Evolutionary conservation across 37 sponge, comb jelly and placozoan species (phyloP).

Genomic region (Diacarnus erythraeanus): DNA sequence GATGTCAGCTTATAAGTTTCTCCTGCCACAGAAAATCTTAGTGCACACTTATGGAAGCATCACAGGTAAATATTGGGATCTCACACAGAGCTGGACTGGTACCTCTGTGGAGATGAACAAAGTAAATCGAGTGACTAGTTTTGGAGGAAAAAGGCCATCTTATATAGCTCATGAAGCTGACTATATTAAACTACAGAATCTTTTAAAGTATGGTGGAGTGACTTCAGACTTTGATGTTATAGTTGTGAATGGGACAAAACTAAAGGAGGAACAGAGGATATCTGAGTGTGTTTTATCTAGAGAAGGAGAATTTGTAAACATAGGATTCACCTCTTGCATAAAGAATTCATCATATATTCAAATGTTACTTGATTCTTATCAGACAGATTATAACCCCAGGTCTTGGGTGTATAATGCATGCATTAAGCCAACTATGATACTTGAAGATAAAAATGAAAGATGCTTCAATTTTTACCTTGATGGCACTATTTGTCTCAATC

Average conservation of each 20-base stretch:
- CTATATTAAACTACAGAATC: neutral
- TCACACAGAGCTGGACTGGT: neutral
- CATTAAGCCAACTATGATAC: neutral
- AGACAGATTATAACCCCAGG: neutral
- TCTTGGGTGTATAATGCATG: neutral
- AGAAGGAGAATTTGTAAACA: conserved; percentile 6
- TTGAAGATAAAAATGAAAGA: neutral
- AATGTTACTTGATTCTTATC: neutral
- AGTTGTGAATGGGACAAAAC: neutral
- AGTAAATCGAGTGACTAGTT: neutral
- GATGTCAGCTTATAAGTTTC: conserved; percentile 29
- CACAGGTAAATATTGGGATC: conserved; percentile 10
- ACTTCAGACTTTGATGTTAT: conserved; percentile 16
- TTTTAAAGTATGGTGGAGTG: conserved; percentile 9
- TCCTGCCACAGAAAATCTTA: neutral
- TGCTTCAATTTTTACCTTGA: conserved; percentile 1
- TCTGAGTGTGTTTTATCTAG: conserved; percentile 5
- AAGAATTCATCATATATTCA: neutral
- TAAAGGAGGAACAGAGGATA: conserved; percentile 1
- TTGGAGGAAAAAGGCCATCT: neutral
- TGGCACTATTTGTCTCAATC: neutral
- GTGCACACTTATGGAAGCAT: conserved; percentile 7
- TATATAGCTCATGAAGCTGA: conserved; percentile 10
- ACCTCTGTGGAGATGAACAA: conserved; percentile 4
- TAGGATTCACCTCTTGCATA: conserved; percentile 5